A percentile compares a stretch with the other conserved stretches of the same genome.
These are phyloP conservation scores for Trichogramma pretiosum DNA, from an alignment of 1,140 invertebrate species.

Conservation along the genomic window DNA sequence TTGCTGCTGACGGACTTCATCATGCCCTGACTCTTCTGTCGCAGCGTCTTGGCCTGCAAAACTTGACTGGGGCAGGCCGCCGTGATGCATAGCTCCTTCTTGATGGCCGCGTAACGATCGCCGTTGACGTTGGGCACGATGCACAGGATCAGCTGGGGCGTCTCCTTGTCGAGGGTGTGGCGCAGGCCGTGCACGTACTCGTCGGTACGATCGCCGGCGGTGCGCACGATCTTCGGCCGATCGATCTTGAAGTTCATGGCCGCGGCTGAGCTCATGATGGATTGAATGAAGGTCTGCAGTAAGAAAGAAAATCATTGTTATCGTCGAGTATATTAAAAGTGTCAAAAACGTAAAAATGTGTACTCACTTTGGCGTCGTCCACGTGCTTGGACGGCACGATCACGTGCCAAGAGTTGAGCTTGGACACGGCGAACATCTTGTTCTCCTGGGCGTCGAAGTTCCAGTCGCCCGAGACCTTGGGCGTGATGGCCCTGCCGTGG, in stretches of 20 bases:
- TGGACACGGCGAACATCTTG: too few relatives aligned
- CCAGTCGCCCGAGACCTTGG: conserved; percentile 27
- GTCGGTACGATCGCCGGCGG: too few relatives aligned
- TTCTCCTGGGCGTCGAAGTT: background rate
- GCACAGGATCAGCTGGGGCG: conserved; percentile 56
- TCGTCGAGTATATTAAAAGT: background rate
- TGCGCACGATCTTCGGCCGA: too few relatives aligned
- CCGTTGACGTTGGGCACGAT: conserved; percentile 61
- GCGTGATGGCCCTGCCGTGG: background rate
- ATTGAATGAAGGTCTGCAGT: conserved; percentile 32
- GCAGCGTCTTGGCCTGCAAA: conserved; percentile 52
- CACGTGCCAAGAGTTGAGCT: conserved; percentile 1
- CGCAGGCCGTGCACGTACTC: too few relatives aligned
- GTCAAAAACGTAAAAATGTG: background rate
- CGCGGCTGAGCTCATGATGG: conserved; percentile 42
- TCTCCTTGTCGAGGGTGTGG: too few relatives aligned
- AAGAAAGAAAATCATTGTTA: conserved; percentile 16
- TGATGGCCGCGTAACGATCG: conserved; percentile 73
- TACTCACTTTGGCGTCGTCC: background rate
- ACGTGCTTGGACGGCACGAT: conserved; percentile 27
- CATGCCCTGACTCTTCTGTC: conserved; percentile 36
- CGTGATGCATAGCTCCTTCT: conserved; percentile 77
- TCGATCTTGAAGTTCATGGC: conserved; percentile 46
- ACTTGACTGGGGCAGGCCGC: conserved; percentile 68
- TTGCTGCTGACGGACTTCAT: conserved; percentile 75